phyloP scores from a whole-genome alignment of 2,113 vertebrate species.

The Tricholaema leucomelas region DNA sequence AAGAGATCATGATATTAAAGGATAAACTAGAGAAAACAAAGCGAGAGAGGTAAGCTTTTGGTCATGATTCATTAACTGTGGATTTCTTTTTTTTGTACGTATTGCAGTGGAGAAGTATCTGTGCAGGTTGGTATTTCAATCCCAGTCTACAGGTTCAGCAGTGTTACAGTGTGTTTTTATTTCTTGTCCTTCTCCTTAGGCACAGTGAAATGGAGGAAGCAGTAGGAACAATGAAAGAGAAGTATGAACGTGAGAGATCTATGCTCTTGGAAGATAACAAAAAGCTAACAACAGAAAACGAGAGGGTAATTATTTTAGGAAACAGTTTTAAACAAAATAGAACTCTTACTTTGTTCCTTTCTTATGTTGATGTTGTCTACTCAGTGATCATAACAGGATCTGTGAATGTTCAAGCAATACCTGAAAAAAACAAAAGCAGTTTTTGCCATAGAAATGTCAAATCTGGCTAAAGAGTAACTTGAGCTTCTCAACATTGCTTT shows the following conservation, averaged over 20 bases:
- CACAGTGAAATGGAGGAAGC: conserved; percentile 89
- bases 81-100: not conserved
- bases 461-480: not conserved
- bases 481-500: not conserved
- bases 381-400: not conserved
- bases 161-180: not conserved
- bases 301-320: conserved; percentile 80
- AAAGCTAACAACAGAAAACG: conserved; percentile 86
- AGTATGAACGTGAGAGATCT: conserved; percentile 86
- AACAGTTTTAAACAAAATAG: not conserved
- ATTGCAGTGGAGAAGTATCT: not conserved
- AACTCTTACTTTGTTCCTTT: not conserved
- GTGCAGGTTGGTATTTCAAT: not conserved
- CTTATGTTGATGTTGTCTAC: not conserved
- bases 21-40: conserved; percentile 92
- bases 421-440: not conserved
- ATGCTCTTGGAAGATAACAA: conserved; percentile 89
- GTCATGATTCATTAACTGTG: not conserved
- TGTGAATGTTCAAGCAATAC: not conserved
- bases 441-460: not conserved
- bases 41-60: conserved; percentile 81
- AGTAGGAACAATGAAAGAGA: conserved; percentile 82
- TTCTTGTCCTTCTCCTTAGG: conserved; percentile 66
- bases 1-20: conserved; percentile 86
- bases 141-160: not conserved